These are phyloP conservation scores for Drosophila maculinotata DNA, from an alignment of 2,888 invertebrate genomes.

Conservation along the genomic window DNA sequence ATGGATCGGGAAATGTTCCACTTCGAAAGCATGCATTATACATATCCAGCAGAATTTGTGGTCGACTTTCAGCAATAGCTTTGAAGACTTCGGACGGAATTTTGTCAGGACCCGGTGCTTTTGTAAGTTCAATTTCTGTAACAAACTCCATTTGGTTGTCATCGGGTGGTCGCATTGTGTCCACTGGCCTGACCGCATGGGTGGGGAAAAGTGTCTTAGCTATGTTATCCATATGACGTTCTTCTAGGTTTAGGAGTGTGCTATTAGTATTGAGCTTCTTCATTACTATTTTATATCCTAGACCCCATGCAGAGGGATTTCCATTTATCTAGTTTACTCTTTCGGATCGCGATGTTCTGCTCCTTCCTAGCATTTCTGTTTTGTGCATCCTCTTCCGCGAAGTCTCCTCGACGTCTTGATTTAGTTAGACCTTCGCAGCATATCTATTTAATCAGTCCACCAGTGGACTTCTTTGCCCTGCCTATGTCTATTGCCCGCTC, in stretches of 20 bases:
- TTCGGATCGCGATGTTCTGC: too few species aligned
- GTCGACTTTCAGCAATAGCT: neutral
- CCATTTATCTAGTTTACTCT: neutral
- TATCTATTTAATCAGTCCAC: neutral
- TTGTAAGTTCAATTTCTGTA: too few species aligned
- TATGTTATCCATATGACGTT: neutral
- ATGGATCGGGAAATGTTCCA: too few species aligned
- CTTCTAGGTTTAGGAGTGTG: neutral
- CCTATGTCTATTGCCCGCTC: neutral
- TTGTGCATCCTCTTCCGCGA: too few species aligned
- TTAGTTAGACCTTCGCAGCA: neutral
- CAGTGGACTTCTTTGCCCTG: neutral
- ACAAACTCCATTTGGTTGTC: too few species aligned
- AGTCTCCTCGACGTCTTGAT: too few species aligned
- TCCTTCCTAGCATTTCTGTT: too few species aligned
- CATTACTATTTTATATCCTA: slow-evolving; percentile 9
- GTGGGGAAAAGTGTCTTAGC: neutral
- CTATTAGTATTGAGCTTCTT: neutral
- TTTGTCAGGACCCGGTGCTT: neutral
- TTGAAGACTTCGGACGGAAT: neutral
- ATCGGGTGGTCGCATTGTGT: too few species aligned
- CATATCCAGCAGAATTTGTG: neutral
- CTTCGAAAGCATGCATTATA: neutral
- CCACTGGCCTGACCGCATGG: neutral
- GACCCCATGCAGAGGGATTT: slow-evolving; percentile 1